Base-by-base conservation (phyloP, 2,888 invertebrate genomes). In the Tribolium freemani region DNA sequence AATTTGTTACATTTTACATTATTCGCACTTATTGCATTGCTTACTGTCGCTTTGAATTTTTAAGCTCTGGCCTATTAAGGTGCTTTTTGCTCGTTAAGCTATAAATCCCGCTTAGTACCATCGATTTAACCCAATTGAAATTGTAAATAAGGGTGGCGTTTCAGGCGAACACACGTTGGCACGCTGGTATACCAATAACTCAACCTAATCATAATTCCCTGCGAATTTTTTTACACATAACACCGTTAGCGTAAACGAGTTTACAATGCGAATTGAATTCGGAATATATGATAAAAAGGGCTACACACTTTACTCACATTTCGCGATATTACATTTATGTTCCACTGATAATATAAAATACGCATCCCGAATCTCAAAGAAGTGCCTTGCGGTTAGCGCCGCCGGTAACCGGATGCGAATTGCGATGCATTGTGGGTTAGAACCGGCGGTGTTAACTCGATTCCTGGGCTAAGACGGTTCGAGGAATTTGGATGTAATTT, bases 311-410 rank as follows among this genome's bases (percentile, higher is more conserved):
- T 66, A 66, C 71, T 71, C 64, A 71, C 71, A 74, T 72, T 67
- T 61, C 69, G 64, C 72, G 72, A 75, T 71, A 75, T 75, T 72
- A 71, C 73, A 82, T 83, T 77, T 78, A 78, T 77, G 75, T 79
- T 73, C 74, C 77, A 72, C 71, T 77, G 78, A 78, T 77, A 16
- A 16, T 16, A 16, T 16, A 77, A 79, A 77, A 77, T 78, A 77
- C 76, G 74, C 74, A 77, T 71, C 74, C 71, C 71, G 76, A 78
- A 76, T 77, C 77, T 71, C 73, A 74, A 73, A 78, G 75, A 60
- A 77, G 75, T 60, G 63, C 69, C 69, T 69, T 56, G 72, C 67
- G 71, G 73, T 73, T 71, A 71, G 51, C 57, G 67, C 48, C 71
- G 73, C 73, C 57, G 48, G 45, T 61, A 71, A 76, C 73, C 74